Conservation (phyloP, 2,888 invertebrate species). For the Oscheius sp. region DNA sequence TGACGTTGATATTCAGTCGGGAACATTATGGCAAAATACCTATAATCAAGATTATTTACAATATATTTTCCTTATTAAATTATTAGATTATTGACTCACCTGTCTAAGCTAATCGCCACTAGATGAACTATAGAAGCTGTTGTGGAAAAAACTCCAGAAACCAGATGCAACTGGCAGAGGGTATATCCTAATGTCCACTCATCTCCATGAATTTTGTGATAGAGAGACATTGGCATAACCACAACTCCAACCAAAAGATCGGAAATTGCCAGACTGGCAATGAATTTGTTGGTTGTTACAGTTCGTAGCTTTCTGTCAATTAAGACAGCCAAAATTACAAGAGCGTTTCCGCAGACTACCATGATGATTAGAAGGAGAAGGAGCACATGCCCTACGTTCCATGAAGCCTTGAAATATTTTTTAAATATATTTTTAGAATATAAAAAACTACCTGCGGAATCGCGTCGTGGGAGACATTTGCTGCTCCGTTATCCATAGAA, state of each 20-base stretch:
- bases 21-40: slow-evolving; percentile 64
- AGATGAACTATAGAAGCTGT: slow-evolving; percentile 64
- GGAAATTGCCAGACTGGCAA: slow-evolving; percentile 58
- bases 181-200: slow-evolving; percentile 55
- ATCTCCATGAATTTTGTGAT: slow-evolving; percentile 57
- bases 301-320: slow-evolving; percentile 53
- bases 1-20: slow-evolving; percentile 63
- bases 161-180: slow-evolving; percentile 58
- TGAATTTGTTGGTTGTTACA: slow-evolving; percentile 62
- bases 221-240: slow-evolving; percentile 61
- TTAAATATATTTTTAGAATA: background rate
- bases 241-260: slow-evolving; percentile 60
- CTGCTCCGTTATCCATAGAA: slow-evolving; percentile 24
- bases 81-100: no score
- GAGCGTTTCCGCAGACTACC: slow-evolving; percentile 49
- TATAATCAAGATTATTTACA: slow-evolving; percentile 29
- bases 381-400: slow-evolving; percentile 37
- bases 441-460: slow-evolving; percentile 14
- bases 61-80: background rate
- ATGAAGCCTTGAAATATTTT: slow-evolving; percentile 3
- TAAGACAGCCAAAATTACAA: slow-evolving; percentile 53
- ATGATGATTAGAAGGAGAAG: slow-evolving; percentile 50
- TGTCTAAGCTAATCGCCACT: slow-evolving; percentile 61
- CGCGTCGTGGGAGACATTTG: slow-evolving; percentile 17
- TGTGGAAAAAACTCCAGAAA: slow-evolving; percentile 57